Conservation (phyloP, 2,888 invertebrate genomes). For the Malthinus seriepunctatus region DNA sequence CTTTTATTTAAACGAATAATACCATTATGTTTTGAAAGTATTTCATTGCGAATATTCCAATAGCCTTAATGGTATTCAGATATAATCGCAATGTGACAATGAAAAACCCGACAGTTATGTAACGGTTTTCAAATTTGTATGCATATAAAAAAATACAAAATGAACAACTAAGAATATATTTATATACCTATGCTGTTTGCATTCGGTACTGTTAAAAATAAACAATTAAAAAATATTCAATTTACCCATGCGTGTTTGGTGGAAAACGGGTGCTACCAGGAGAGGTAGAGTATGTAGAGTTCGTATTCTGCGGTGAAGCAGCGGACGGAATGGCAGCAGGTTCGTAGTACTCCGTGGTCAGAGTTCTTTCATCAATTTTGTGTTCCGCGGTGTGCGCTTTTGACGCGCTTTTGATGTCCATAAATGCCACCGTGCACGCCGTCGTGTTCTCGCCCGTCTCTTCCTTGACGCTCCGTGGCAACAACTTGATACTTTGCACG, state of each 20-base stretch:
- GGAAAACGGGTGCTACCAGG: conserved; percentile 57
- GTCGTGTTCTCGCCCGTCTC: conserved; percentile 66
- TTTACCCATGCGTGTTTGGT: conserved; percentile 61
- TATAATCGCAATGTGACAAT: conserved; percentile 2
- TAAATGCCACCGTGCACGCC: conserved; percentile 91
- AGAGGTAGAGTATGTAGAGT: conserved; percentile 65
- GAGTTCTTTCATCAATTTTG: conserved; percentile 82
- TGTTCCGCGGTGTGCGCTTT: conserved; percentile 90
- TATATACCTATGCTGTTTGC: too few relatives aligned
- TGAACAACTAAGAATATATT: neutral
- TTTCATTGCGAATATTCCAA: neutral
- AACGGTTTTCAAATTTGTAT: conserved; percentile 17
- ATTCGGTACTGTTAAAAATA: neutral
- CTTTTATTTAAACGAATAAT: too few relatives aligned
- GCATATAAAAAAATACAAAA: conserved; percentile 9
- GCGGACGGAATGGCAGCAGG: conserved; percentile 74
- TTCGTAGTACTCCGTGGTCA: conserved; percentile 91
- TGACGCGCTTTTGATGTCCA: conserved; percentile 95
- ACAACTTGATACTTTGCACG: conserved; percentile 94
- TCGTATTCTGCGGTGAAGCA: conserved; percentile 51
- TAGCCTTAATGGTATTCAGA: conserved; percentile 3
- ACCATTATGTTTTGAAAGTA: neutral
- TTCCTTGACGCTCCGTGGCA: conserved; percentile 64
- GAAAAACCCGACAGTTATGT: conserved; percentile 3
- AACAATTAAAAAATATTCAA: conserved; percentile 10